Evolutionary conservation across 2,797 vertebrate genomes (phyloP).

Genomic region (Leucoraja ocellata): DNA sequence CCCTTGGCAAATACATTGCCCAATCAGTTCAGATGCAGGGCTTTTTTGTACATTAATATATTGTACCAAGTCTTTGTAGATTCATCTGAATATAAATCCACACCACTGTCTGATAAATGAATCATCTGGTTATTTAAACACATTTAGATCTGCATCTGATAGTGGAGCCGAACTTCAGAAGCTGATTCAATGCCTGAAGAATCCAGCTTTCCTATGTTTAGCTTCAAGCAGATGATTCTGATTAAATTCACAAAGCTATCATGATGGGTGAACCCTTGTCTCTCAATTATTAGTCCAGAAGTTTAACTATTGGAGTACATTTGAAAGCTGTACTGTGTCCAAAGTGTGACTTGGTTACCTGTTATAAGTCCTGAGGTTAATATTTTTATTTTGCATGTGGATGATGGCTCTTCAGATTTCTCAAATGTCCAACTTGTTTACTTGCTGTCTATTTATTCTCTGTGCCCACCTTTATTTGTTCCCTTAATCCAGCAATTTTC

Average conservation of each 20-base stretch:
- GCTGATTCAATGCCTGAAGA: no score
- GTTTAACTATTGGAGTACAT: not conserved
- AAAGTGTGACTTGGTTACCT: no score
- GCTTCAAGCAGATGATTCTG: not conserved
- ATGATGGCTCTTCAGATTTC: no score
- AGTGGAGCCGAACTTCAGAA: no score
- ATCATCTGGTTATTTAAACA: no score
- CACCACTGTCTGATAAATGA: no score
- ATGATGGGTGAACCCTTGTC: not conserved
- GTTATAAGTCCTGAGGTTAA: no score
- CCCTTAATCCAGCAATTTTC: no score
- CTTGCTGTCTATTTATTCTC: not conserved
- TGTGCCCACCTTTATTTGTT: not conserved
- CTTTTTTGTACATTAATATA: not conserved
- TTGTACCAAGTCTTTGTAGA: not conserved
- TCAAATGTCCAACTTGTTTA: no score
- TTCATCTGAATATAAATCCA: not conserved
- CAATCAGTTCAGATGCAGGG: not conserved
- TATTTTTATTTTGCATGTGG: not conserved
- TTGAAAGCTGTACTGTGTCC: not conserved
- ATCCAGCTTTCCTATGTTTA: not conserved
- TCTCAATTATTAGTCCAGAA: not conserved
- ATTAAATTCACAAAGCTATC: not conserved
- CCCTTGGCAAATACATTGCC: not conserved
- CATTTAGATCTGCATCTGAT: no score